Evolutionary conservation across 2,888 invertebrate genomes (phyloP), one percentile per base, ranked within the genome.

Genomic region (Sisyra nigra): DNA sequence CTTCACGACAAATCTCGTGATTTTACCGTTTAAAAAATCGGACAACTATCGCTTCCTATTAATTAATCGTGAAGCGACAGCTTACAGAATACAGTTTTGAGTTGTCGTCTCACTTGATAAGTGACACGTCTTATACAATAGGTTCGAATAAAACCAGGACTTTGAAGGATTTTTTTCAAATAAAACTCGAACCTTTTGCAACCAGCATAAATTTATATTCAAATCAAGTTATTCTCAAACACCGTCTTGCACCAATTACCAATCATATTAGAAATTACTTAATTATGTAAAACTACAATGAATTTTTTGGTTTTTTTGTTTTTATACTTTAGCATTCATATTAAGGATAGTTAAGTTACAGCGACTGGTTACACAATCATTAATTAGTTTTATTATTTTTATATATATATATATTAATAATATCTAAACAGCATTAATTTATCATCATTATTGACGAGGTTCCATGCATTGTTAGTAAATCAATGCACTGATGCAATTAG

Each of bases 341-440:
- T 30, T 32, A 41, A 31, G 15, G 15, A 32, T 41, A 32, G 31
- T 30, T 41, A 41, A 32, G 31, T 30, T 41, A 41, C 32, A 41
- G 11, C 31, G 29, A 41, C 15, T 32, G 32, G 32, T 32, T 41
- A 41, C 41, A 41, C 32, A 41, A 41, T 18, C 17, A 19, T 39
- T 39, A 13, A 13, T 39, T 24, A 24, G 7, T 24, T 24, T 24
- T 24, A 24, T 24, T 24, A 24, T 24, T 5, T 24, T 24, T 24
- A 24, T 24, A 5, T 5, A 24, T 24, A 24, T 24, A 24, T 24
- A 10, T 39, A 15, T 40, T 40, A 14, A 13, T 29, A 29, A 40
- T 29, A 17, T 41, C 41, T 41, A 41, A 41, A 41, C 32, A 41
- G 41, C 41, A 41, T 41, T 31, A 41, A 41, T 13, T 3, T 24